Percentiles rank a stretch among this genome's conserved stretches.
These are phyloP conservation scores for Lottia scabra DNA, from an alignment of 2,888 invertebrate species.

Conservation along the genomic window DNA sequence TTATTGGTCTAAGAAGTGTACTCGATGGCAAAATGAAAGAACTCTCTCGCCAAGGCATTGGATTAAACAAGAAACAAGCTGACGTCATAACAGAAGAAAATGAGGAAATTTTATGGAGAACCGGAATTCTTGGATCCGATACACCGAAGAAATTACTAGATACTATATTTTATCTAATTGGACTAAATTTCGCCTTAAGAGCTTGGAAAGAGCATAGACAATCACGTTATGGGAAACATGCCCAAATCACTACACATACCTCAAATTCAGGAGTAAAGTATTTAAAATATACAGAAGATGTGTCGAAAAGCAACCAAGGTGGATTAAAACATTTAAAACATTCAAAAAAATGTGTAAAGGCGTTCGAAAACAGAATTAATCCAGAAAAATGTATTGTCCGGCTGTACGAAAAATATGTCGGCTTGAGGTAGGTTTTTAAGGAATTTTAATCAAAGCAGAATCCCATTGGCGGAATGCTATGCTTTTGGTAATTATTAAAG, in stretches of 20 bases:
- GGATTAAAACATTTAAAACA: neutral
- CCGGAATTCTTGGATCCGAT: neutral
- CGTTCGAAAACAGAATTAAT: slow-evolving; percentile 1
- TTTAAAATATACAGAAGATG: slow-evolving; percentile 6
- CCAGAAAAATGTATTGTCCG: slow-evolving; percentile 8
- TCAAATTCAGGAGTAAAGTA: slow-evolving; percentile 1
- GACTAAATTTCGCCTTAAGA: slow-evolving; percentile 5
- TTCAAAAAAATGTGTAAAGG: neutral
- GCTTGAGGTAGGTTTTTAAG: neutral
- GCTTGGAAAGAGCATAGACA: slow-evolving; percentile 7
- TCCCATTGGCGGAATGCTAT: neutral
- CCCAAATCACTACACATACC: neutral
- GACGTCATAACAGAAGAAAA: slow-evolving; percentile 2
- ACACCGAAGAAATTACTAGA: slow-evolving; percentile 4
- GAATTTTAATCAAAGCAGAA: neutral
- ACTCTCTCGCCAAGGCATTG: slow-evolving; percentile 5
- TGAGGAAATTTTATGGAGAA: slow-evolving; percentile 11
- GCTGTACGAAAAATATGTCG: slow-evolving; percentile 7
- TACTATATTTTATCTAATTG: slow-evolving; percentile 8
- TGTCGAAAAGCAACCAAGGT: slow-evolving; percentile 11
- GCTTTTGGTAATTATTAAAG: neutral
- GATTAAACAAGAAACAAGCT: slow-evolving; percentile 2
- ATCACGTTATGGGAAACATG: neutral
- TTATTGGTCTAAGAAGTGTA: neutral
- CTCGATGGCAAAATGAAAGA: slow-evolving; percentile 9